Base-by-base conservation (phyloP, 2,888 invertebrate genomes). In the Meghimatium bilineatum region DNA sequence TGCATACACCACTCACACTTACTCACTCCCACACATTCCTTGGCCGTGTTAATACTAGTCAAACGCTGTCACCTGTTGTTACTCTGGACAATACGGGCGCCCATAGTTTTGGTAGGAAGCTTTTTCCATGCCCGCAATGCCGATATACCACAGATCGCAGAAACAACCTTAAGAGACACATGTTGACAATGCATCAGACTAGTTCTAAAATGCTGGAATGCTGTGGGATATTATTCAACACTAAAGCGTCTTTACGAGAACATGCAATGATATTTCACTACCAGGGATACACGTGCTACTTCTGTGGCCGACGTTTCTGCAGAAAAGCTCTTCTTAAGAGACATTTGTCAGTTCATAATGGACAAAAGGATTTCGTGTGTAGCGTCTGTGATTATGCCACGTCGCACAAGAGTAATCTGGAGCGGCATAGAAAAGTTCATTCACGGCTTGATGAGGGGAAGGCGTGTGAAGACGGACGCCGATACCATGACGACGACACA, bases 321-420 rank as follows among this genome's bases (percentile, higher is more conserved):
- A 91, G 94, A 60, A 94, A 94, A 86, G 94, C 94, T 5, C 91
- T 94, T 56, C 91, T 94, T 34, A 93, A 93, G 86, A 91, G 94
- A 29, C 94, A 94, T 87, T 89, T 93, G 82, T 93, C 93, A 14
- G 94, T 94, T 26, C 94, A 94, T 89, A 94, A 93, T 71, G 94
- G 94, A 0, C 92, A 92, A 86, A 94, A 94, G 88, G 94, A 94
- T 81, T 94, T 93, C 89, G 90, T 92, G 2, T 94, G 94, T 86
- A 87, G 89, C 69, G 88, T 92, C 1, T 94, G 94, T 86, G 92
- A 92, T 82, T 94, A 94, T 87, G 93, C 94, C 60, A 94, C 94
- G n/a, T 94, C 94, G 83, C 94, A 94, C 89, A 94, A 94, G 88
- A 94, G 93, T 85, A 94, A 94, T 87, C 89, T 94, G 63, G 93